Base-by-base conservation (phyloP, 2,113 vertebrate genomes). In the Tyrannus savana region DNA sequence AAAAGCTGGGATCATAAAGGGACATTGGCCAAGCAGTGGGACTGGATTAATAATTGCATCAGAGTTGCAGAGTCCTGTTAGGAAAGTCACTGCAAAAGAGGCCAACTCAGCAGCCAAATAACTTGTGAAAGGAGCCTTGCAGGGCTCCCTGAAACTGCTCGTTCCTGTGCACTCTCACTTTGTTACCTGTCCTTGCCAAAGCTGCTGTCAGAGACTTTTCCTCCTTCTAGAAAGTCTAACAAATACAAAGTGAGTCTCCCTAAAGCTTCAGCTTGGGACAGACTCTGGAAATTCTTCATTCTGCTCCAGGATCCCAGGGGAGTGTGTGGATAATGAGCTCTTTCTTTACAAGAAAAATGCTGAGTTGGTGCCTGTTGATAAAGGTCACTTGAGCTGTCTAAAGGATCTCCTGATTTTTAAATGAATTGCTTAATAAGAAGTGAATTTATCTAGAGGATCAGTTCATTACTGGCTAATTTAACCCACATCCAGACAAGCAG, bases 291-390 rank as follows among this genome's bases (percentile, higher is more conserved):
- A 24, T 83, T 46, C 75, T 52, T 44, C 9, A 0, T 52, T 87
- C n/a, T 81, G 75, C 53, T 5, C 15, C 4, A n/a, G 56, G 44
- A 68, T 92, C 63, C 66, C 79, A 39, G 27, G 77, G 66, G 49
- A 80, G 25, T 4, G 4, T 64, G 63, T 49, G 50, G 39, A 73
- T 64, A 93, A 93, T 60, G 80, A 94, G 81, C 63, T 74, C 49
- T 64, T 76, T 89, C 89, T 91, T 81, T 30, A 27, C 37, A 41
- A 42, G 74, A 58, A 67, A 89, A 91, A 31, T 78, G 77, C 77
- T 93, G 94, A 78, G 21, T n/a, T 66, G 77, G 64, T 94, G 64
- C 50, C 68, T 91, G 77, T 81, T 89, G 73, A 49, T 86, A 84
- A 85, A 90, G 68, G 95, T 75, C 37, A 16, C 55, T 88, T 73